Base-by-base conservation (phyloP, 1,140 invertebrate genomes). In the Trachymyrmex septentrionalis region DNA sequence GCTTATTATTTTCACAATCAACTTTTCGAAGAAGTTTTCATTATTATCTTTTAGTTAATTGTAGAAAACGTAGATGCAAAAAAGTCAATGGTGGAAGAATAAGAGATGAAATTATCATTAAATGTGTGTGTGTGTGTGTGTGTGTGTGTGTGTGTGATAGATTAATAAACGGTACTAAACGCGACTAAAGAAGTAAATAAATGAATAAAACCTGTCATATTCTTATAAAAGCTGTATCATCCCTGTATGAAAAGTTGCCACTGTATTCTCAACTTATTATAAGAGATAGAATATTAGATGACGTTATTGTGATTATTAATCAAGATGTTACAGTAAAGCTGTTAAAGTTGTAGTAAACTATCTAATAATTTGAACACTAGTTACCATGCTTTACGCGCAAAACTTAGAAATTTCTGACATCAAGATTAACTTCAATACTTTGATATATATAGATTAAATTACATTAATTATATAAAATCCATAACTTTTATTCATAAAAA, bases 371-470 rank as follows among this genome's bases (percentile, higher is more conserved):
- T 59, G n/a, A 24, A 76, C 12, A 38, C 5, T 10, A 38, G n/a
- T 59, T 76, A 59, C n/a, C 5, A 27, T 34, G 14, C 44, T 71
- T 34, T 75, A 55, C 27, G 6, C 6, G n/a, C n/a, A 59, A 24
- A 59, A 59, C 73, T 76, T 38, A 16, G n/a, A 4, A 76, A 59
- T 76, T 19, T 7, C 4, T 76, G 59, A 38, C 10, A 21, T 76
- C 53, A 59, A 24, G n/a, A 76, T 57, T 75, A 73, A 59, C n/a
- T 75, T 57, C 57, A 24, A 21, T 75, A 34, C 19, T 75, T 57
- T 34, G 30, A 7, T 7, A 38, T 34, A 34, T 34, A 34, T 34
- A 57, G 12, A 30, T 73, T 73, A 73, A 71, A n/a, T 73, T 34
- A 21, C 5, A 53, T 38, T 12, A 59, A 21, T 59, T 75, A 21